Conservation (phyloP, 2,113 vertebrate genomes). For the Phalacrocorax carbo region DNA sequence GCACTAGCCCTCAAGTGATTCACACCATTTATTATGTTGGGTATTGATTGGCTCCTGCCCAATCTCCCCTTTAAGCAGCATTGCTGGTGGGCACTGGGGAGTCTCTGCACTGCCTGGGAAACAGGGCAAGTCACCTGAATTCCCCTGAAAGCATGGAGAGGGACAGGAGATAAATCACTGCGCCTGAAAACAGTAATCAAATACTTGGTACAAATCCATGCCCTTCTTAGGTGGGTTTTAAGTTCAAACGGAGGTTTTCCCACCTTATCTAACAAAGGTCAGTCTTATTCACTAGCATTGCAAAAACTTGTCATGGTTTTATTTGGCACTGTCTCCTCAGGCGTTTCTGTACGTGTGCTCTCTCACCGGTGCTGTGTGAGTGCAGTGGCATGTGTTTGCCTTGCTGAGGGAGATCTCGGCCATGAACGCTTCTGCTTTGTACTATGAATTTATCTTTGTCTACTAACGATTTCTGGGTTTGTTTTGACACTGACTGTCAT, state of each 20-base stretch:
- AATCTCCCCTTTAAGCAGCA: neutral
- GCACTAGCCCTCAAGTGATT: neutral
- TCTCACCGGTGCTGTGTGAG: neutral
- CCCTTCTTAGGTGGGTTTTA: neutral
- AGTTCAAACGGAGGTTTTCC: neutral
- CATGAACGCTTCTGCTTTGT: accelerated
- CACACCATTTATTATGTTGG: neutral
- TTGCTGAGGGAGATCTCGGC: neutral
- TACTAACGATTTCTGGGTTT: neutral
- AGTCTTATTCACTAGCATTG: neutral
- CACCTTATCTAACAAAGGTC: neutral
- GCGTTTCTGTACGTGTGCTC: neutral
- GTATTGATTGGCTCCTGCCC: neutral
- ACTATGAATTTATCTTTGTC: neutral
- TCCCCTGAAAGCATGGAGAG: neutral
- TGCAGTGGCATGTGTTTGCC: neutral
- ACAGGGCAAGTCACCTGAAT: accelerated
- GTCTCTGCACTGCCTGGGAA: neutral
- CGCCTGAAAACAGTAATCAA: neutral
- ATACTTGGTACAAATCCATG: neutral
- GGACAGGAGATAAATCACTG: neutral
- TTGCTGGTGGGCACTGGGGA: neutral
- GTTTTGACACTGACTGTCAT: neutral
- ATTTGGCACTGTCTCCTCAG: neutral
- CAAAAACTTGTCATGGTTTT: neutral